Evolutionary conservation across 1,140 invertebrate genomes (phyloP), one percentile per base, ranked within the genome.

Genomic region (Ptiloglossa arizonensis): DNA sequence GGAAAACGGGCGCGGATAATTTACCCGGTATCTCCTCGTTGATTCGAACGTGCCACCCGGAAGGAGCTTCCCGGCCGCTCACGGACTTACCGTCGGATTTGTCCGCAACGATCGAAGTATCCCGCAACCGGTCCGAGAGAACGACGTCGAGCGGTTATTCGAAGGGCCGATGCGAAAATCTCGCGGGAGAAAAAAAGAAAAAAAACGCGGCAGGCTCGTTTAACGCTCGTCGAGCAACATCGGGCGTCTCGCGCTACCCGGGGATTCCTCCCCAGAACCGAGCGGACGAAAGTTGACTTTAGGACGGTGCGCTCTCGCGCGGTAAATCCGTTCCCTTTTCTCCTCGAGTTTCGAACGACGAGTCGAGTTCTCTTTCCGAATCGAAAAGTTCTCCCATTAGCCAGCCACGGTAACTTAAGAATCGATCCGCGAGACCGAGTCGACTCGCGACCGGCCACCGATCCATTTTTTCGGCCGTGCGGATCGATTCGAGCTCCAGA

Each of bases 211-310:
- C 74, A 56, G 69, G 70, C 80, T 77, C 75, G 75, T 87, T 87
- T 86, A 87, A 86, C 75, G 79, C 68, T 83, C 60, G 73, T 81
- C 80, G 72, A 85, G 74, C 81, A 86, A 86, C 85, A 70, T 64
- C 63, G n/a, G n/a, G n/a, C 56, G 67, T 57, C 69, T 81, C 52
- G 68, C 27, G 59, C 54, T 59, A 32, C 13, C 35, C 63, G 62
- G 46, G 50, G 68, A 75, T 67, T 75, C 44, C 32, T 27, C 48
- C 63, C 32, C 50, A 74, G 24, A 74, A 66, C 48, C 54, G n/a
- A 32, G 35, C 35, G 3, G 68, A 48, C 35, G 41, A 54, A 56
- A 59, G 54, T 59, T 24, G 70, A 41, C 32, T 52, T 29, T 32
- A 5, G 56, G 41, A 38, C 5, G 29, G 17, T 73, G 71, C 19